Conservation (phyloP, 1,140 invertebrate species). For the Homarus americanus region DNA sequence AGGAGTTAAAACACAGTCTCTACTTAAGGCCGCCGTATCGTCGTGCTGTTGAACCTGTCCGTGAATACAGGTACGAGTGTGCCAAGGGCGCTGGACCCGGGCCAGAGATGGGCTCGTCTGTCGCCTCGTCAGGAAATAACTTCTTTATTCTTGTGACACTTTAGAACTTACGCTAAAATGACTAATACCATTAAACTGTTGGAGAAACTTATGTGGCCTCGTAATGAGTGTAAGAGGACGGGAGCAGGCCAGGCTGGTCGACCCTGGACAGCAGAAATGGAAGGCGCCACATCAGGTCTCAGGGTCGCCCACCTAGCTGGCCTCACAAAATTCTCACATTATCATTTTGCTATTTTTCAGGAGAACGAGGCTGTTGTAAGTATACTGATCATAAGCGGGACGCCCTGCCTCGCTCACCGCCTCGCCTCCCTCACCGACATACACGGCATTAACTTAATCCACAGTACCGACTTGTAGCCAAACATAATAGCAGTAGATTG, state of each 20-base stretch:
- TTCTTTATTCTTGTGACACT: background rate
- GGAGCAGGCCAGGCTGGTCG: background rate
- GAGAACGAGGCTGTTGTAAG: constrained; percentile 52
- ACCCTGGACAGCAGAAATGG: background rate
- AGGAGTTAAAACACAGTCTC: no score
- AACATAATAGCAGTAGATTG: constrained; percentile 42
- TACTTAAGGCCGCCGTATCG: no score
- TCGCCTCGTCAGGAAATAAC: background rate
- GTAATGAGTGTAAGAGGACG: background rate
- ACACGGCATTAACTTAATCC: constrained; percentile 12
- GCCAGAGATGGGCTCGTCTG: background rate
- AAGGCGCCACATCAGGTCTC: background rate
- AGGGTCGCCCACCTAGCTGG: constrained; percentile 22
- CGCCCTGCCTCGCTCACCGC: constrained; percentile 36
- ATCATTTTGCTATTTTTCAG: constrained; percentile 64
- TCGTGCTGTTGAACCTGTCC: no score
- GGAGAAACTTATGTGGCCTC: background rate
- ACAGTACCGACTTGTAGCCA: constrained; percentile 40
- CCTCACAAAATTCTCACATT: constrained; percentile 33
- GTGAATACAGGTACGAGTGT: no score
- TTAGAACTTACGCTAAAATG: background rate
- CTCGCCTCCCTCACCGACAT: constrained; percentile 26
- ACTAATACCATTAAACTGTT: background rate
- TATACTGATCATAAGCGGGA: constrained; percentile 40
- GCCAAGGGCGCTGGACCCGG: background rate